A percentile compares a stretch with the other conserved stretches of the same genome.
These are phyloP conservation scores for Tinea semifulvella DNA, from an alignment of 2,888 invertebrate species.

Conservation along the genomic window DNA sequence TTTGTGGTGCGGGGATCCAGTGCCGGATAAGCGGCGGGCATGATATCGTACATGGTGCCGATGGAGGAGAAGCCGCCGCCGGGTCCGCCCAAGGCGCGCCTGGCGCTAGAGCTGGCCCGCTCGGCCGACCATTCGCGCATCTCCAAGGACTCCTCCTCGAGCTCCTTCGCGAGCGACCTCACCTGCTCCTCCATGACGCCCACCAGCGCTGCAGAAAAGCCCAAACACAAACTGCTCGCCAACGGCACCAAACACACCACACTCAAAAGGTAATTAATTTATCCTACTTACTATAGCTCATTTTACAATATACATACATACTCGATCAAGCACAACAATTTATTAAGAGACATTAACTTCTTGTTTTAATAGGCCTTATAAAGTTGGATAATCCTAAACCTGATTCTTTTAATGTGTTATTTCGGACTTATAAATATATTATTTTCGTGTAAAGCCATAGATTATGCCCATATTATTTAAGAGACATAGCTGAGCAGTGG, in stretches of 20 bases:
- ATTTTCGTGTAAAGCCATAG: no score
- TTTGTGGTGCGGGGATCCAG: background rate
- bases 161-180: conserved; percentile 73
- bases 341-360: no score
- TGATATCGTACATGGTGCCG: conserved; percentile 84
- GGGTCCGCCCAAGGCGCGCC: conserved; percentile 59
- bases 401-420: no score
- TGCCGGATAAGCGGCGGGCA: conserved; percentile 28
- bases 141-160: conserved; percentile 75
- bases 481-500: no score
- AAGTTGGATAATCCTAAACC: no score
- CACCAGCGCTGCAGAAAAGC: conserved; percentile 69
- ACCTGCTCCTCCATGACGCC: conserved; percentile 71
- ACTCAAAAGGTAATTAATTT: conserved; percentile 78
- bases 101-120: conserved; percentile 48
- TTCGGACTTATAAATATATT: no score
- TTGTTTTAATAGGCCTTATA: no score
- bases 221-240: conserved; percentile 72
- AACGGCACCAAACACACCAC: conserved; percentile 77
- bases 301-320: no score
- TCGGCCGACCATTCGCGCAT: no score
- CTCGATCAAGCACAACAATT: no score
- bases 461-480: no score
- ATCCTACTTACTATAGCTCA: no score
- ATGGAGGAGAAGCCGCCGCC: conserved; percentile 80